Base-by-base conservation (phyloP, 2,113 vertebrate species). In the Myrmecobius fasciatus region DNA sequence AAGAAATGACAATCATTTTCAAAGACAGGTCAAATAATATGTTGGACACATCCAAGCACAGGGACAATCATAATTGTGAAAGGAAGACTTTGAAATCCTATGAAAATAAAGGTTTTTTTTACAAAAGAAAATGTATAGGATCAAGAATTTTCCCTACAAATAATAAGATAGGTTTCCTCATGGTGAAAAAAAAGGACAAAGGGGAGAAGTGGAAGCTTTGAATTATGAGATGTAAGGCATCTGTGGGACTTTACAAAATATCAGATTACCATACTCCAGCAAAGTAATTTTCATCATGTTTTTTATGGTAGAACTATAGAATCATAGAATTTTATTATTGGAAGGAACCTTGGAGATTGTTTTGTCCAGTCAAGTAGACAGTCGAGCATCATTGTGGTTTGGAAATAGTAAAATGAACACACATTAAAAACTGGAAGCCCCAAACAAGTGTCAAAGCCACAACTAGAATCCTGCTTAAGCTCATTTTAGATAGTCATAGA, bases 401-500 rank as follows among this genome's bases (percentile, higher is more conserved):
- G 53, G 93, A 94, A 54, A 3, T 88, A 53, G 46, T 93, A 31
- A 22, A 75, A 49, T 67, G 46, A 28, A 93, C 54, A 91, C 48
- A 49, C 36, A 11, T 17, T 52, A 53, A 95, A 91, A 93, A 14
- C 36, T 53, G 26, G 12, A 51, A 89, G 8, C 92, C 43, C 36
- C 90, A 46, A 91, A 36, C 14, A 93, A 93, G 49, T n/a, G 46
- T 46, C 67, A 75, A 90, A 91, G 90, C 47, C 52, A 94, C 53
- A 89, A 48, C 8, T 48, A 46, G 17, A 24, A 53, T n/a, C 26
- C 96, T 52, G 14, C 88, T 83, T 28, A 89, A 90, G 90, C 67
- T 67, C 47, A 95, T 93, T 52, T 94, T 36, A 56, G 89, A 94
- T 93, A 53, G 28, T 24, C 47, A n/a, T 90, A 67, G 60, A 67